Conservation (phyloP, 2,888 invertebrate genomes). For the Eilema griseolum region DNA sequence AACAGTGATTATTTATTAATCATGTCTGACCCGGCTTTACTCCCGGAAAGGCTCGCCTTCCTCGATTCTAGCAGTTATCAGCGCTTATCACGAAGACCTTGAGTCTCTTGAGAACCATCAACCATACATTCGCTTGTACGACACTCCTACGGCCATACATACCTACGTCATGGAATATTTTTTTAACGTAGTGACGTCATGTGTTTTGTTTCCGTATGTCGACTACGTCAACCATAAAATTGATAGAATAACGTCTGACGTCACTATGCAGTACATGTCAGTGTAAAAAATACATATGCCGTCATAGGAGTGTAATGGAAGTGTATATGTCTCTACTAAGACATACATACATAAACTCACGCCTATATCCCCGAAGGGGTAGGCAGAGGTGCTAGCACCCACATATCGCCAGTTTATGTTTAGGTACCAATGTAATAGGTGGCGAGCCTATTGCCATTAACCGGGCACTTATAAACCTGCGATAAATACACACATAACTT, state of each 20-base stretch:
- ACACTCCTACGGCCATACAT: not conserved
- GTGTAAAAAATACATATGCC: too few relatives aligned
- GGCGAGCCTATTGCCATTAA: too few relatives aligned
- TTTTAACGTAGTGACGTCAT: not conserved
- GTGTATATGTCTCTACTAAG: too few relatives aligned
- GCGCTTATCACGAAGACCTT: conserved; percentile 20
- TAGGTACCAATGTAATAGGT: too few relatives aligned
- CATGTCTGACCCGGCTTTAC: conserved; percentile 11
- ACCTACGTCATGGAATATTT: not conserved
- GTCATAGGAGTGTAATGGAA: too few relatives aligned
- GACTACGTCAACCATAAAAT: not conserved
- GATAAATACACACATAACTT: too few relatives aligned
- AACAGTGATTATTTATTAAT: not conserved
- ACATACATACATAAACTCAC: too few relatives aligned
- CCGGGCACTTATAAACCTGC: too few relatives aligned
- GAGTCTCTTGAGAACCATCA: conserved; percentile 8
- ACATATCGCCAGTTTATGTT: too few relatives aligned
- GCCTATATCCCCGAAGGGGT: too few relatives aligned
- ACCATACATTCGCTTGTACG: not conserved
- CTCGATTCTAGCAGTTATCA: conserved; percentile 14
- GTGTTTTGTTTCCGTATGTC: not conserved
- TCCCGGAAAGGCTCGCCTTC: conserved; percentile 21
- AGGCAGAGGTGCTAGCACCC: too few relatives aligned
- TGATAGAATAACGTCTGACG: not conserved
- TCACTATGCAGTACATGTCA: not conserved